These are phyloP conservation scores for Monodelphis domestica DNA, from an alignment of 2,797 vertebrate species.

Conservation along the genomic window DNA sequence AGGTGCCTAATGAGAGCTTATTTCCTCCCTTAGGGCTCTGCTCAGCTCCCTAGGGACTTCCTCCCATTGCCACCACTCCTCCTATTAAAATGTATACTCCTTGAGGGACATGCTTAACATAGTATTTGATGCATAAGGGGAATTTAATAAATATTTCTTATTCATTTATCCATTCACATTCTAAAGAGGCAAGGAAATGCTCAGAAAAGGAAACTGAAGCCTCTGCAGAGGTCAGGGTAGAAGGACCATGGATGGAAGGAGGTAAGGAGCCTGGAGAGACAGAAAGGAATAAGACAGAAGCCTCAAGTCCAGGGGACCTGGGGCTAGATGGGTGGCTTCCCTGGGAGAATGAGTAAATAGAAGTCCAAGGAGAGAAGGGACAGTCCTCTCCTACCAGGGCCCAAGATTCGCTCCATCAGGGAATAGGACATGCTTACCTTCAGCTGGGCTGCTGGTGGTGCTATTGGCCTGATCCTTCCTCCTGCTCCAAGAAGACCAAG, in stretches of 20 bases:
- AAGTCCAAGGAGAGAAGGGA: neutral
- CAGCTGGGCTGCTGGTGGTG: conserved; percentile 24
- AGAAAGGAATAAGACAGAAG: neutral
- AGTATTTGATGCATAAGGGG: neutral
- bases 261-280: neutral
- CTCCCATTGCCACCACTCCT: neutral
- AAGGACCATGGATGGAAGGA: neutral
- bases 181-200: neutral
- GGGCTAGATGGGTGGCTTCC: too few species aligned
- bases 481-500: conserved; percentile 69
- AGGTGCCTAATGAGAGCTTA: neutral
- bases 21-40: neutral
- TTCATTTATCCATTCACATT: neutral
- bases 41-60: neutral
- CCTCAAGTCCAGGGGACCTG: too few species aligned
- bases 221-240: neutral
- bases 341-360: neutral
- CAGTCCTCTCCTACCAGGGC: neutral
- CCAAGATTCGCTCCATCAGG: neutral
- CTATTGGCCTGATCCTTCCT: conserved; percentile 20
- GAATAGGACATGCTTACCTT: conserved; percentile 49
- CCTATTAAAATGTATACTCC: neutral
- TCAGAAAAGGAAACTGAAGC: neutral
- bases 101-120: neutral
- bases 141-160: neutral